Percentiles rank a stretch among this genome's conserved stretches.
These are phyloP conservation scores for Tetramorium alpestre DNA, from an alignment of 1,140 invertebrate species.

Conservation along the genomic window DNA sequence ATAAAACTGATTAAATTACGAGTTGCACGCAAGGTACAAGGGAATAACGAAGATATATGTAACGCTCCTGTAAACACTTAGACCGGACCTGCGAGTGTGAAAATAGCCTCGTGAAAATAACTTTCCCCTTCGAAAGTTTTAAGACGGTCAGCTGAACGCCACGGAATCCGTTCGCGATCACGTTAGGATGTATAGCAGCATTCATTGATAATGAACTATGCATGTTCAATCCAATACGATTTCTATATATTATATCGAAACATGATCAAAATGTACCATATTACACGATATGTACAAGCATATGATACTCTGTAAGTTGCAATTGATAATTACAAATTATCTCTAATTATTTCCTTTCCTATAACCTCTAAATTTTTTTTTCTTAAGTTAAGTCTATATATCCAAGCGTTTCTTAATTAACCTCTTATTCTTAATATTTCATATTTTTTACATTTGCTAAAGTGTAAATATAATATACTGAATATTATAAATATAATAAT, in stretches of 20 bases:
- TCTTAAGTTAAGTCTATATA: too few species aligned
- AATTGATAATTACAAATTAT: background rate
- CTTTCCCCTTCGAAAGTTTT: slow-evolving; percentile 74
- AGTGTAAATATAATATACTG: background rate
- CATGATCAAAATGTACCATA: background rate
- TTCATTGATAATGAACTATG: slow-evolving; percentile 54
- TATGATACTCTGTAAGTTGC: too few species aligned
- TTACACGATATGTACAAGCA: background rate
- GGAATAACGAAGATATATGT: slow-evolving; percentile 64
- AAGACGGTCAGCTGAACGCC: slow-evolving; percentile 72
- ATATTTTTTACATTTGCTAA: background rate
- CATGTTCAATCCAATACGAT: background rate
- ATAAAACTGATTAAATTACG: slow-evolving; percentile 35
- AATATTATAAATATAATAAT: background rate
- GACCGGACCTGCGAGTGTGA: slow-evolving; percentile 60
- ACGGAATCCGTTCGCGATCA: slow-evolving; percentile 66
- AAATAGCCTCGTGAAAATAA: slow-evolving; percentile 71
- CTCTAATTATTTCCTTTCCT: background rate
- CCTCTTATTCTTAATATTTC: too few species aligned
- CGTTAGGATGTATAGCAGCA: slow-evolving; percentile 54
- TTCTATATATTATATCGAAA: background rate
- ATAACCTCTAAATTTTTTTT: background rate
- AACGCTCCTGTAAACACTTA: slow-evolving; percentile 56
- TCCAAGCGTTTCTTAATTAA: too few species aligned
- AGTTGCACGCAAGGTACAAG: slow-evolving; percentile 24